phyloP scores from a whole-genome alignment of 2,113 vertebrate species.

The Glaucidium brasilianum region DNA sequence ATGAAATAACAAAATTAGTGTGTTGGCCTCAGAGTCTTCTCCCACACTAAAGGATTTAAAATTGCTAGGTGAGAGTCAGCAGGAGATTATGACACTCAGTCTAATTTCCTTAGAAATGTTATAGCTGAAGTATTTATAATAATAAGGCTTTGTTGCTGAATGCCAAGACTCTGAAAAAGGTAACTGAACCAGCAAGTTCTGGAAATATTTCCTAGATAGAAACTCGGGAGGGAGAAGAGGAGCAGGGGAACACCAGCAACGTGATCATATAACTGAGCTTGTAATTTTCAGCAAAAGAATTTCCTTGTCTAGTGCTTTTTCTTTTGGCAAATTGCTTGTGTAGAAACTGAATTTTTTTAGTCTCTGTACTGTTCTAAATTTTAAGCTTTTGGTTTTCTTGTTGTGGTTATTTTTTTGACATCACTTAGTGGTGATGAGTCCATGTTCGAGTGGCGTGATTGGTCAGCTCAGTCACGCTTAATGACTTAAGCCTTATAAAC shows the following conservation, averaged over 20 bases:
- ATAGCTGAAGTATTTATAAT: background rate
- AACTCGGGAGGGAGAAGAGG: background rate
- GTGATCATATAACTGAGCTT: background rate
- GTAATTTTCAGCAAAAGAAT: background rate
- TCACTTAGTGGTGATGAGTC: background rate
- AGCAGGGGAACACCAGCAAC: background rate
- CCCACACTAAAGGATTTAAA: background rate
- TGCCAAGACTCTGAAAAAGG: background rate
- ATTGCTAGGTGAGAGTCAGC: background rate
- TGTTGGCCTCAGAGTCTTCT: background rate
- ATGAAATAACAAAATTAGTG: background rate
- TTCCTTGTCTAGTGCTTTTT: background rate
- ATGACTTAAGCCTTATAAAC: background rate
- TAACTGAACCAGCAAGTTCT: background rate
- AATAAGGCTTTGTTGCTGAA: background rate
- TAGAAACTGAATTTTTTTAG: background rate
- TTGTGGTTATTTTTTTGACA: conserved; percentile 17
- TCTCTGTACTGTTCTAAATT: background rate
- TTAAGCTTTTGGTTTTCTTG: background rate
- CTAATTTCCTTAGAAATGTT: background rate
- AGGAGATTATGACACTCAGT: background rate
- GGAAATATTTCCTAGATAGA: background rate
- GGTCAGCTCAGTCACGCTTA: background rate
- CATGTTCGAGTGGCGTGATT: accelerated
- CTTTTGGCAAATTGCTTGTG: background rate